Evolutionary conservation across 2,797 vertebrate species (phyloP).

Genomic region (Cynodonichthys magdalenae): DNA sequence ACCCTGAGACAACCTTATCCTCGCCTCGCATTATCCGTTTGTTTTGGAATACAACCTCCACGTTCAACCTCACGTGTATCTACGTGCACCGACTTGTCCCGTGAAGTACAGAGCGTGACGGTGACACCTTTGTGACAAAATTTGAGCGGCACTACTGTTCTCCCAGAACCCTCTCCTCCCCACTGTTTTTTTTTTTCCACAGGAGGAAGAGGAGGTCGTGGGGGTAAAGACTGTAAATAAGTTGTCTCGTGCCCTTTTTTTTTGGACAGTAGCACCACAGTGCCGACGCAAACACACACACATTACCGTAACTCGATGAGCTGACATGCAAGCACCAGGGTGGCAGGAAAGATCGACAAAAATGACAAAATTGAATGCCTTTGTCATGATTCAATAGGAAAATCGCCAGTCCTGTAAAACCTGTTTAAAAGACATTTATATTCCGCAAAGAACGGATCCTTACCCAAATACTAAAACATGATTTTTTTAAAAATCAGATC

Average conservation of each 20-base stretch:
- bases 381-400: conserved; percentile 22
- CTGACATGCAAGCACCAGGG: conserved; percentile 59
- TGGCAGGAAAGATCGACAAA: conserved; percentile 22
- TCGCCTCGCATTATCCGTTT: no score
- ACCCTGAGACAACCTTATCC: no score
- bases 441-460: conserved; percentile 5
- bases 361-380: conserved; percentile 25
- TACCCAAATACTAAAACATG: neutral
- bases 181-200: conserved; percentile 18
- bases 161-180: neutral
- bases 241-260: conserved; percentile 23
- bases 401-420: conserved; percentile 26
- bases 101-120: conserved; percentile 25
- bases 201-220: conserved; percentile 1
- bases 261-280: conserved; percentile 48
- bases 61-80: neutral
- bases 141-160: conserved; percentile 38
- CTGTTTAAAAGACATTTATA: conserved; percentile 34
- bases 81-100: neutral
- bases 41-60: neutral
- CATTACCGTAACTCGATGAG: conserved; percentile 43
- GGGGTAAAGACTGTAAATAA: conserved; percentile 40
- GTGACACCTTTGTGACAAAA: conserved; percentile 52
- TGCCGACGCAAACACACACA: conserved; percentile 32
- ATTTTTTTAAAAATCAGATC: neutral